Evolutionary conservation across 1,140 invertebrate species (phyloP), one percentile per base, ranked within the genome.

Genomic region (Scaptomyza montana): DNA sequence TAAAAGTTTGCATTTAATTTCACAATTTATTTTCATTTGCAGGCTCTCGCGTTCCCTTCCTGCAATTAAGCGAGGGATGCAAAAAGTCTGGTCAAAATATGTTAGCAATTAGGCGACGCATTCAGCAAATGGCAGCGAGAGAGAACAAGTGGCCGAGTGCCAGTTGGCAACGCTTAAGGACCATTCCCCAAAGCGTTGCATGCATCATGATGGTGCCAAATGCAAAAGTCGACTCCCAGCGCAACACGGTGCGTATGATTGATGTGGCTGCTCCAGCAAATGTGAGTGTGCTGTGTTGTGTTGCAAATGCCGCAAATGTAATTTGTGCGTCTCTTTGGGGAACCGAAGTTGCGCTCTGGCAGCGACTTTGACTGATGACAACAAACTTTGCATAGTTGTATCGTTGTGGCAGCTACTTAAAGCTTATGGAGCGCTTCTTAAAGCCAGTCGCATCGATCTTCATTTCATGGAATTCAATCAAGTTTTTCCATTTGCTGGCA

Each of bases 21-120:
- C 76, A 79, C 85, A 84, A 89, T 89, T 89, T 89, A 89, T 89
- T 84, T 89, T 89, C 89, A 89, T 89, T 89, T 89, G 59, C 77
- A 50, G 49, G 39, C 25, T 9, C 57, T 0, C 45, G 19, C 46
- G 12, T 39, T 9, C 30, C 25, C 46, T 21, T 66, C 47, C 60
- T 68, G 76, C 76, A 70, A 72, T 69, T 69, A 73, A n/a, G 5
- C 4, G 74, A 72, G 39, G 49, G 73, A 36, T 50, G 65, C 55
- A 57, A 56, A 63, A 57, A 59, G 59, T 45, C 67, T 55, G 64
- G 72, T 85, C 60, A 63, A 77, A 80, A 85, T 86, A 76, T 70
- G 80, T 67, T 80, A 39, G 77, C 84, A 89, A 89, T 89, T 89
- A 89, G 77, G 73, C 77, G 84, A 66, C 67, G 79, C 77, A 79